Conservation (phyloP, 2,113 vertebrate genomes). For the Sapayoa aenigma region DNA sequence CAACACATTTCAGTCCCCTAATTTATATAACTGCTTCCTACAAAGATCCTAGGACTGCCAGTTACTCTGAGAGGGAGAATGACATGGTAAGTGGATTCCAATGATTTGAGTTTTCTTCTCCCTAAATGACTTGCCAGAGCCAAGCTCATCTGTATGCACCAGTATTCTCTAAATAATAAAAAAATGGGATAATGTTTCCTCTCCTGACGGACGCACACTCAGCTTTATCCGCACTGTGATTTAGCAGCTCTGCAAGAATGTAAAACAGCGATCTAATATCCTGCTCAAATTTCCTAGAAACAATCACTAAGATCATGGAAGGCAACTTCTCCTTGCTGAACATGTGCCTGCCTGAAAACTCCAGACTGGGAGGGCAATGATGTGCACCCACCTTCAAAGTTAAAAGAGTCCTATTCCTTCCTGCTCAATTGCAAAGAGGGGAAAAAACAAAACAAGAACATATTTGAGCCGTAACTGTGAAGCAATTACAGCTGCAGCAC, state of each 20-base stretch:
- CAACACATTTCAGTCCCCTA: neutral
- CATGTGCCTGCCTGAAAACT: neutral
- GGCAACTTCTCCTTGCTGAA: neutral
- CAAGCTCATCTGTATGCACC: neutral
- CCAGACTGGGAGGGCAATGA: neutral
- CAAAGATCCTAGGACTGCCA: neutral
- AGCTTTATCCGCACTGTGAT: neutral
- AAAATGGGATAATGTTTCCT: neutral
- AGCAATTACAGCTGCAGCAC: neutral
- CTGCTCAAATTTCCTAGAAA: conserved; percentile 17
- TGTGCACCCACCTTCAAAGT: neutral
- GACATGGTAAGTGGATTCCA: neutral
- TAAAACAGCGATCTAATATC: neutral
- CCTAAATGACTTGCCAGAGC: neutral
- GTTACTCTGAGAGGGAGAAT: neutral
- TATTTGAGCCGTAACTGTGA: neutral
- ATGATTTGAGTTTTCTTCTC: neutral
- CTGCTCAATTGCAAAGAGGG: neutral
- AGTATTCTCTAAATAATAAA: conserved; percentile 15
- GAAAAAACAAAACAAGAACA: neutral
- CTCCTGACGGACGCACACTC: neutral
- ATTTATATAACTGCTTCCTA: neutral
- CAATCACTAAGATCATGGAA: neutral
- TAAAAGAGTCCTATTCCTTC: neutral
- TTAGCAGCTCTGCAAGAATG: conserved; percentile 7